Base-by-base conservation (phyloP, 2,888 invertebrate genomes). In the Mimachlamys varia region DNA sequence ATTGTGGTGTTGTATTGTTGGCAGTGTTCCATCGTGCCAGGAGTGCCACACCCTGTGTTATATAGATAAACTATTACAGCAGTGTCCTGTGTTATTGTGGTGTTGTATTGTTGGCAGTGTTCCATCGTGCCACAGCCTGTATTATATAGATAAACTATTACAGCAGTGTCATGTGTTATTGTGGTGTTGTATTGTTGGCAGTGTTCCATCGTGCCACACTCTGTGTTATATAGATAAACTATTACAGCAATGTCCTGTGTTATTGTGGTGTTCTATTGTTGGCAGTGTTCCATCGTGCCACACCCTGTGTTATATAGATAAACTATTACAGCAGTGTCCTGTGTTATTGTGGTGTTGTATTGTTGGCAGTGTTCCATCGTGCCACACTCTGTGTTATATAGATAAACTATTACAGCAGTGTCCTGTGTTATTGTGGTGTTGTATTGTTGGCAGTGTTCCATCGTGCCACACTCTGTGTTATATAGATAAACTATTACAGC, bases 301-400 rank as follows among this genome's bases (percentile, higher is more conserved):
- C 98, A 0, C 99, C 99, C 0, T 99, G 99, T 97, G 98, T 99
- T 88, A 98, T 99, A 95, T 99, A 5, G 44, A 44, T 44, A 7
- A 44, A 44, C 44, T 44, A 44, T 44, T 44, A 44, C 4, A 44
- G 44, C n/a, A n/a, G 44, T 19, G 58, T 15, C 53, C 1, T 58
- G 58, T 58, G 22, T 22, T 1, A 22, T 19, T 22, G 58, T 19
- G 13, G 22, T 58, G 19, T 58, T 27, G 4, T 53, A 53, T 27
- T 37, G 49, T 88, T 93, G 95, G 12, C 94, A 97, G 99, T 99
- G n/a, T 99, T 99, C 97, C 98, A 98, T 89, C 97, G 98, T 58
- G 98, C 99, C 0, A 98, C 98, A 0, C 99, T 99, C 0, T 99
- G 99, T 97, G 98, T 99, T 88, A 98, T 99, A 95, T 99, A 5